Evolutionary conservation across 1,140 invertebrate genomes (phyloP).

Genomic region (Mercenaria mercenaria): DNA sequence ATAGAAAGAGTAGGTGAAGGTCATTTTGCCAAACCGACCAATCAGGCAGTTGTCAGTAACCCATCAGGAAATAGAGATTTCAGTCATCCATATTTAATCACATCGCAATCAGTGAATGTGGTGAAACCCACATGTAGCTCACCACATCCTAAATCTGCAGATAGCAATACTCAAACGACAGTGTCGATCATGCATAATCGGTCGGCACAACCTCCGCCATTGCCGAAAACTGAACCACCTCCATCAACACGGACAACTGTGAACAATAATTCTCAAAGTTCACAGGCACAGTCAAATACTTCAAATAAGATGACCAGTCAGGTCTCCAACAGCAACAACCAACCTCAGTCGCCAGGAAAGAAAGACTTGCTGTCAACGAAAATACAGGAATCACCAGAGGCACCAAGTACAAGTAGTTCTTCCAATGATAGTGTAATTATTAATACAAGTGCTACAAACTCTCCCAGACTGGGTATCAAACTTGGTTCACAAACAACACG

Average conservation of each 20-base stretch:
- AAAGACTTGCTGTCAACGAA: constrained; percentile 22
- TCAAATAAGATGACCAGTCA: constrained; percentile 27
- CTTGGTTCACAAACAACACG: constrained; percentile 78
- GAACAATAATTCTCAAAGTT: constrained; percentile 66
- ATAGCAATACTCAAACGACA: constrained; percentile 83
- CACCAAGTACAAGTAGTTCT: constrained; percentile 71
- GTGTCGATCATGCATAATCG: constrained; percentile 78
- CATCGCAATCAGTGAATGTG: constrained; percentile 80
- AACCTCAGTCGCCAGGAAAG: constrained; percentile 39
- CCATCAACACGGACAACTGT: constrained; percentile 61
- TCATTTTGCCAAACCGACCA: constrained; percentile 70
- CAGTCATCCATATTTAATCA: constrained; percentile 64
- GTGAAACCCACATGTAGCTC: constrained; percentile 82
- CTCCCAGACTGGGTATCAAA: constrained; percentile 82
- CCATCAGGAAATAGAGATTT: constrained; percentile 60
- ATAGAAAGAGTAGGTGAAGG: constrained; percentile 74
- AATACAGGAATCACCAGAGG: constrained; percentile 48
- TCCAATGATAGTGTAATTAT: constrained; percentile 82
- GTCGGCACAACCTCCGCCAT: constrained; percentile 63
- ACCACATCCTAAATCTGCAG: constrained; percentile 73
- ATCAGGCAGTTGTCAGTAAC: constrained; percentile 58
- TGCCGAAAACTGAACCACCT: constrained; percentile 73
- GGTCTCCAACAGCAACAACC: constrained; percentile 30
- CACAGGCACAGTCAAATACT: constrained; percentile 25
- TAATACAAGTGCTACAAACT: constrained; percentile 77